Base-by-base conservation (phyloP, 2,113 vertebrate species). In the Pygoscelis adeliae region DNA sequence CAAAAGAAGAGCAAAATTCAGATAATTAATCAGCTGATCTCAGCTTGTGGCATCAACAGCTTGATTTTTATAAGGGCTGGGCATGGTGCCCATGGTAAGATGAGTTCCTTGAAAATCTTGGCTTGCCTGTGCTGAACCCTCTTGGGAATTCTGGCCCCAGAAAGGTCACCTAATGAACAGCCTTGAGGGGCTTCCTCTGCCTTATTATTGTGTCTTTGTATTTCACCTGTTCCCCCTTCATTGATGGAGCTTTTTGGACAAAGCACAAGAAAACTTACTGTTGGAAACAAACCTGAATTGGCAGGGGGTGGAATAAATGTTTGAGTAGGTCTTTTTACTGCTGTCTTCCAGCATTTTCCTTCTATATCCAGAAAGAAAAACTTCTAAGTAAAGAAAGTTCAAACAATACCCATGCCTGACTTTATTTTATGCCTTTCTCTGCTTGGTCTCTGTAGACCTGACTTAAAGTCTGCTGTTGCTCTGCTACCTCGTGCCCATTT, bases 41-140 rank as follows among this genome's bases (percentile, higher is more conserved):
- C 19, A 50, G 32, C 26, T 65, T 82, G 14, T 78, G n/a, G 36
- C 25, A 46, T 55, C 62, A 81, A 50, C 56, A 71, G 8, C 10
- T 26, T 76, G 61, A 23, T 79, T 83, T 93, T 77, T 76, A 5
- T 52, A 59, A 65, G 30, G 46, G 11, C 46, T 73, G 29, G 10
- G 9, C 15, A 10, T 42, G 6, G 3, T 3, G 3, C 62, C 44
- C 0, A 0, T 47, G 59, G 72, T 53, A n/a, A 70, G 15, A 34
- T 47, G 61, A 59, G 26, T 63, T 83, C 46, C n/a, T 29, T 91
- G 38, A 52, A 85, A 86, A 25, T 44, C n/a, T 58, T 86, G 40
- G 11, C 52, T 83, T 90, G 66, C 32, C 11, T 92, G 13, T 91
- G 29, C 36, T 63, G 47, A 87, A 52, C 34, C n/a, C 15, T 67